Base-by-base conservation (phyloP, 2,113 vertebrate species). In the Pelmatolapia mariae region DNA sequence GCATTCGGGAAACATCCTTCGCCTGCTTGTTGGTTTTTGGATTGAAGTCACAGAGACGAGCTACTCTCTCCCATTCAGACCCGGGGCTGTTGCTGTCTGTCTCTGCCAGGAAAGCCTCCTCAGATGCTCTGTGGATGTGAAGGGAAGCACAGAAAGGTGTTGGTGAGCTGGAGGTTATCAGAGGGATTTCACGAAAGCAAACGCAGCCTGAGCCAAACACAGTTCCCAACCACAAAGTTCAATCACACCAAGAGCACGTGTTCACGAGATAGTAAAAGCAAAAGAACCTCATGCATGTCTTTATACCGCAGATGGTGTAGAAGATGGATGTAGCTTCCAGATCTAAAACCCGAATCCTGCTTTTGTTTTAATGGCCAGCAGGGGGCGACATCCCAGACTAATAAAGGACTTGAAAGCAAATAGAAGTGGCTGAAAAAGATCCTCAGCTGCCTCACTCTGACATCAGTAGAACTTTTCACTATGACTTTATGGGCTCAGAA, bases 1-100 rank as follows among this genome's bases (percentile, higher is more conserved):
- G 98, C 98, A 99, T 98, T 81, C 98, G 97, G 0, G 98, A 99
- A 81, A 99, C 98, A 19, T 99, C 99, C 96, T 99, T 99, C 68
- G 97, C 98, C 92, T 99, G 98, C 96, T 98, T 99, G 98, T 98
- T 99, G 97, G 98, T 99, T 96, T 99, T 99, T 81, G 99, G 99
- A 81, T 99, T 99, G 97, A 99, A 99, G 95, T 99, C 98, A 45
- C 99, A 99, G 71, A 99, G 98, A 45, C 98, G 97, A 26, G 98
- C 99, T 83, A 99, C 99, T 89, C 98, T 97, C 92, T 99, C 99
- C 99, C 99, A 99, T 91, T 98, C 98, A 0, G 98, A 96, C 85
- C 98, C 98, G 0, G 98, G 97, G 8, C 95, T 96, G 80, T 99
- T 98, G 84, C 98, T 97, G 79, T 98, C 97, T 50, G 93, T 97